Percentiles rank a stretch among this genome's conserved stretches.
Evolutionary conservation across 35 echinoderm and acorn worm genomes (phyloP).

Genomic region (Heliocidaris erythrogramma): DNA sequence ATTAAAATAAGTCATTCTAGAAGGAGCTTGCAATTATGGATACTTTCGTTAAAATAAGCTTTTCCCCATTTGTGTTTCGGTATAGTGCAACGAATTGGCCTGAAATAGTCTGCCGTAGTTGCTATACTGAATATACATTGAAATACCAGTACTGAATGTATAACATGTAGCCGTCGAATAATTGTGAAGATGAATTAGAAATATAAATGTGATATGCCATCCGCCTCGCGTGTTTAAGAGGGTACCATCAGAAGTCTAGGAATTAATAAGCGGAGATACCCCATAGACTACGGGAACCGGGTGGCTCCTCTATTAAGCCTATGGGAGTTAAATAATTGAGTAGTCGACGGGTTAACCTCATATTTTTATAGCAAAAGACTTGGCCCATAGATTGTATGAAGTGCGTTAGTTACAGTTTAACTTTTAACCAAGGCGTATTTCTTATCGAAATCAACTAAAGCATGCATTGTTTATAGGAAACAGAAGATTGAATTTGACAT

Average conservation of each 20-base stretch:
- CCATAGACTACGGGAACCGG: no score
- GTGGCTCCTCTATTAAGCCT: no score
- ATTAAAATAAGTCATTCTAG: no score
- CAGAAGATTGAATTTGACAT: background rate
- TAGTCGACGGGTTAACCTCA: no score
- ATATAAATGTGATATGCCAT: background rate
- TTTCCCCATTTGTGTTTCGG: no score
- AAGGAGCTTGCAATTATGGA: no score
- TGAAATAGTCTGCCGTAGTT: no score
- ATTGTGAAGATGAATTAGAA: background rate
- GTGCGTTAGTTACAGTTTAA: background rate
- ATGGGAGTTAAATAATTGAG: no score
- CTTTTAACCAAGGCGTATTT: background rate
- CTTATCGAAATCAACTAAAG: background rate
- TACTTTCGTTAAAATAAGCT: no score
- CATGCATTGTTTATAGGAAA: background rate
- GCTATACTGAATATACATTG: no score
- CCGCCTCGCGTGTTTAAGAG: background rate
- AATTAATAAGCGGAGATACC: background rate
- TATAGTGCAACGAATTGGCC: no score
- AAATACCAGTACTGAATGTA: background rate
- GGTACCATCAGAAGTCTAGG: background rate
- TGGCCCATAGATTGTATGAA: background rate
- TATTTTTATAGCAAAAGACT: background rate
- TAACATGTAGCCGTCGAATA: background rate